Evolutionary conservation across 2,797 vertebrate genomes (phyloP), one percentile per base, ranked within the genome.

Genomic region (Halcyon badia): DNA sequence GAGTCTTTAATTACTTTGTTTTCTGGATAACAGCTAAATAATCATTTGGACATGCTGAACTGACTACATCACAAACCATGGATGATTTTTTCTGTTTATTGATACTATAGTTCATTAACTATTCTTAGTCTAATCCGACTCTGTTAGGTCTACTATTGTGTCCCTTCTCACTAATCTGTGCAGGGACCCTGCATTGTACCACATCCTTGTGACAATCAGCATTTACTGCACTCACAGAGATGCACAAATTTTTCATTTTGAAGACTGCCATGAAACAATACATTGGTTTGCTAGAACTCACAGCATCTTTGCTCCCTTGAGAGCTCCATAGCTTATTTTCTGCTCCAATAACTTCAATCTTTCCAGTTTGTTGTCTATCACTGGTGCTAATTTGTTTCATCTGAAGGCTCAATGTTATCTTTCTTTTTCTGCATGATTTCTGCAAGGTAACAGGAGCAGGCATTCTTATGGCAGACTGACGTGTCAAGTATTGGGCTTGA

Each of bases 271-370:
- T 39, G 19, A 85, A 80, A 65, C 18, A 77, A 31, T 49, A 41
- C 11, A 22, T 79, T 77, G 68, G 30, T 80, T 82, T 83, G 24
- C 18, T 62, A 89, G 80, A 58, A 61, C 60, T 85, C 76, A 72
- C 19, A 80, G 17, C 2, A 2, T n/a, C 51, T 83, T 79, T 81
- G 12, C 6, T 87, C 76, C 56, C 68, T 46, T 73, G 79, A 94
- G 85, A 94, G 24, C 25, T 56, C 35, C 69, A 46, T 9, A 62
- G 69, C 83, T 87, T 78, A 83, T 92, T 91, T 94, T 92, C 75
- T 84, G 51, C 62, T 91, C 54, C 71, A 60, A 54, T 93, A 70
- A 26, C 44, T 83, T 90, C 48, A 51, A 71, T 77, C 48, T 65
- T 94, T 93, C 54, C 64, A 90, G 51, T 72, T 93, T 14, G 10